Evolutionary conservation across 2,113 vertebrate species (phyloP), one percentile per base, ranked within the genome.

Genomic region (Psammodynastes pulverulentus): DNA sequence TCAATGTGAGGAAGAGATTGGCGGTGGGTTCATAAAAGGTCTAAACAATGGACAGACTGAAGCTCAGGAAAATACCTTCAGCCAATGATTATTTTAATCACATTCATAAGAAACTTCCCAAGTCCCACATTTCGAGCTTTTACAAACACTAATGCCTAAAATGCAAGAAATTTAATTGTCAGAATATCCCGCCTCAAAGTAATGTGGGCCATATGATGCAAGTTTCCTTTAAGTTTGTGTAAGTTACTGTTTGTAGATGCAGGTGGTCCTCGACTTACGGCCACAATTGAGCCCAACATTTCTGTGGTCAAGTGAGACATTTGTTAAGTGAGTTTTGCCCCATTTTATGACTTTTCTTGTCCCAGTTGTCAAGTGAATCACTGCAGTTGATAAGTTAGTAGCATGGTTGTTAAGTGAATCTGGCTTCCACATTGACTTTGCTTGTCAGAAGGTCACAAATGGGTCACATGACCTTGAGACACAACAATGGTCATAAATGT

Each of bases 1-100:
- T 93, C 87, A 96, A 95, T 4, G 26, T 1, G 94, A 10, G 0
- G 89, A 79, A 49, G 24, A 91, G 54, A 5, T 52, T 29, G 52
- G 17, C 9, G 1, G 52, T 21, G 85, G 24, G 29, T 34, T 53
- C 26, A n/a, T 29, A 51, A 86, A 12, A 52, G 17, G 46, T 46
- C 29, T n/a, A 29, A 85, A 54, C 45, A 85, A 15, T 19, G 48
- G 17, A 8, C 13, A 29, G 8, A 48, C 29, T 26, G 10, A 34
- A 85, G 26, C 29, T 79, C 39, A 85, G 43, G 10, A 87, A 72
- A 58, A 67, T n/a, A 43, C 13, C 3, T 49, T 24, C 15, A 85
- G n/a, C 24, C 67, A 48, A 26, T 72, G 58, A 62, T 19, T 23
- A 88, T 39, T 53, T 88, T 10, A 52, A 13, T 49, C 26, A 84